Evolutionary conservation across 2,113 vertebrate genomes (phyloP), one percentile per base, ranked within the genome.

Genomic region (Pycnonotus jocosus): DNA sequence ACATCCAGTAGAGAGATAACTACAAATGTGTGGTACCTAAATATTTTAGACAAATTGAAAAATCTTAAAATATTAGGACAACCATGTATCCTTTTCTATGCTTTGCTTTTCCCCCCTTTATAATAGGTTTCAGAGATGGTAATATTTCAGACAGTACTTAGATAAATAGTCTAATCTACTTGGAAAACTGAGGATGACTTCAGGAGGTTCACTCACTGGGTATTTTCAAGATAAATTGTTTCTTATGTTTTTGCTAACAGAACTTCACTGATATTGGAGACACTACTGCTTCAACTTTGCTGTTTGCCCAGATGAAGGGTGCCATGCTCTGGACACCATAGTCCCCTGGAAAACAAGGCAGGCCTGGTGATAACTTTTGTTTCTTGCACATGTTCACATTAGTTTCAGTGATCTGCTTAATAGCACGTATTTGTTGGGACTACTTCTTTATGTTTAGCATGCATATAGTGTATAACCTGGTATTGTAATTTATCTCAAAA

Each of bases 311-410:
- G 16, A 19, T 50, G 21, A 78, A 87, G 62, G 14, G 24, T 53
- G 37, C 8, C 0, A 0, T 28, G 12, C 7, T 40, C 33, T 40
- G 45, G 7, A 53, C 9, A 33, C 4, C 0, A 1, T 7, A 14
- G 20, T 38, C 2, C 30, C 8, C 11, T 68, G 18, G 54, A 65
- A 89, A 89, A 70, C 9, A 81, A 73, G 8, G 10, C 35, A 47
- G 31, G 8, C 6, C 27, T 18, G 2, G 25, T 5, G 8, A 62
- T 4, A 64, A 4, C 8, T 61, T 56, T 33, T 57, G 9, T 47
- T 94, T 77, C 37, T 65, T 61, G 12, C 5, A 23, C 13, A 4
- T 51, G 5, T 42, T 78, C 25, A 31, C 15, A 31, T 21, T 16
- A 15, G 4, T 64, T 78, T 78, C n/a, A 37, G 9, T 50, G 22